Evolutionary conservation across 2,888 invertebrate genomes (phyloP).

Genomic region (Heliconius sara): DNA sequence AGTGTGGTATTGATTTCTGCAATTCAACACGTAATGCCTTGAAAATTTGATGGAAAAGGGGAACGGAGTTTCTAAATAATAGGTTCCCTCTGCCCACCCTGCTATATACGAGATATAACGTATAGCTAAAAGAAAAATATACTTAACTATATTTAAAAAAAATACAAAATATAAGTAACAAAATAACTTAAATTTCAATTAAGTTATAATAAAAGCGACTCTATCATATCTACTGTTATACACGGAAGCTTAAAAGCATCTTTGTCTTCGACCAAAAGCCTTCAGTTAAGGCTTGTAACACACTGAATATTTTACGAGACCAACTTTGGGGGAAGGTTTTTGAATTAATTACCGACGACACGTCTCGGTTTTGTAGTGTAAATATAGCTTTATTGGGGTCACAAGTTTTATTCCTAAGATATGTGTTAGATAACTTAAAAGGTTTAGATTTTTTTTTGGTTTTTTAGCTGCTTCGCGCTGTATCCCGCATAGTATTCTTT

Average conservation of each 20-base stretch:
- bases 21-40: not conserved
- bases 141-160: not conserved
- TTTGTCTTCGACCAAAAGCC: conserved; percentile 78
- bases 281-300: conserved; percentile 72
- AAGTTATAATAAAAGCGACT: conserved; percentile 47
- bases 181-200: not conserved
- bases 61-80: not conserved
- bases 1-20: not conserved
- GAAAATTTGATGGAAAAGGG: not conserved
- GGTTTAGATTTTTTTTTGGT: not conserved
- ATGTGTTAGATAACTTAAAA: not conserved
- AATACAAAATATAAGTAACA: too few relatives aligned
- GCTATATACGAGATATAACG: not conserved
- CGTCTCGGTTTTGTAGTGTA: conserved; percentile 41
- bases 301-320: conserved; percentile 74
- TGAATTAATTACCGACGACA: conserved; percentile 64
- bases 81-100: not conserved
- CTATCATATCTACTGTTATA: conserved; percentile 55
- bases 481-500: too few relatives aligned
- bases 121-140: not conserved
- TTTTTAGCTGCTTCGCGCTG: not conserved
- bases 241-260: conserved; percentile 79
- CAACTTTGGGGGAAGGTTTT: conserved; percentile 57
- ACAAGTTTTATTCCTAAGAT: not conserved
- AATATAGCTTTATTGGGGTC: conserved; percentile 33